These are phyloP conservation scores for Morpho achilles DNA, from an alignment of 2,888 invertebrate genomes.

Conservation along the genomic window DNA sequence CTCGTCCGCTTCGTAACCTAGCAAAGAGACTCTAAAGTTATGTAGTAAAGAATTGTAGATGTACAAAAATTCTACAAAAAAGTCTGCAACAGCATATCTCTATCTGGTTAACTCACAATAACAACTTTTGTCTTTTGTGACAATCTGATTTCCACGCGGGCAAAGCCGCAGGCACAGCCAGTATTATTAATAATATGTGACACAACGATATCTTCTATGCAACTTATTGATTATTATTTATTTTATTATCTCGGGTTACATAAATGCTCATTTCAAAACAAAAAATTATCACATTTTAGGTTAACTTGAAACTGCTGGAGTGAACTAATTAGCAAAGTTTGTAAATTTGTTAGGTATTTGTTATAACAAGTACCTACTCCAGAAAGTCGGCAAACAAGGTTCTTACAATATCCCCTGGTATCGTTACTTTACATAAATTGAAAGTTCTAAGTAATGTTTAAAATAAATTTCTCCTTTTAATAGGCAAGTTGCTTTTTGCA, in stretches of 20 bases:
- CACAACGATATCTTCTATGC: no score
- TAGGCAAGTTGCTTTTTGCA: slow-evolving; percentile 15
- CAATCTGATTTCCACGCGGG: no score
- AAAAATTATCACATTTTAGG: slow-evolving; percentile 55
- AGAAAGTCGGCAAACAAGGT: slow-evolving; percentile 41
- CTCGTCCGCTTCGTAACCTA: no score
- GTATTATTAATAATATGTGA: no score
- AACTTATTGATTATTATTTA: no score
- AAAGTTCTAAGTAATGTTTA: slow-evolving; percentile 25
- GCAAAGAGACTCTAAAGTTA: no score
- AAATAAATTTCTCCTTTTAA: slow-evolving; percentile 21
- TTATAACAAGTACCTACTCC: slow-evolving; percentile 59
- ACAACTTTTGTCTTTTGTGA: no score
- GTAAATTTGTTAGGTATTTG: slow-evolving; percentile 74
- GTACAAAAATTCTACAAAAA: no score
- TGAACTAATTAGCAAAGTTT: slow-evolving; percentile 69
- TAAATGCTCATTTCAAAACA: slow-evolving; percentile 53
- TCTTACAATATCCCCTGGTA: slow-evolving; percentile 38
- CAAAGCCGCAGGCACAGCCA: no score
- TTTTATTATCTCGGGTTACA: neutral
- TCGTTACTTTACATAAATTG: slow-evolving; percentile 28
- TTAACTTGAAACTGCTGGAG: slow-evolving; percentile 61
- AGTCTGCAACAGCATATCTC: no score
- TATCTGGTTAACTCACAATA: no score
- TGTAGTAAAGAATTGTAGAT: no score